Base-by-base conservation (phyloP, 30 jellyfish, hydroid and myxozoan genomes). In the Aurelia sp. region DNA sequence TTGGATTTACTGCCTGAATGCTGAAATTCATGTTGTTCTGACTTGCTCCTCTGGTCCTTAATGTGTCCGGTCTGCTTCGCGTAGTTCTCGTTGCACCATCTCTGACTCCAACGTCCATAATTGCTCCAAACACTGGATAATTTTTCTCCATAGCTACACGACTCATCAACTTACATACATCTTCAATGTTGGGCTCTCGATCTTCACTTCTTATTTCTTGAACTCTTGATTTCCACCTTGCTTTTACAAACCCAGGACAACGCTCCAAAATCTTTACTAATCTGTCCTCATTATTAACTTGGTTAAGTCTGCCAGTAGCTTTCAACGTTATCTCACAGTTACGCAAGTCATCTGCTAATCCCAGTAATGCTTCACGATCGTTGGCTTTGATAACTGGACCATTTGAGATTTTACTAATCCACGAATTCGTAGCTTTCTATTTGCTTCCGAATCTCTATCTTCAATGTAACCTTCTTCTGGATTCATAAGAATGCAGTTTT, bases 381-480 rank as follows among this genome's bases (percentile, higher is more conserved):
- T 59, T 59, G n/a, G 74, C 20, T 51, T 74, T 74, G 51, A 74
- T 50, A 0, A 20, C 0, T 22, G 86, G 67, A 7, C 86, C 86
- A 48, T 74, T 35, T 24, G 78, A n/a, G 55, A 35, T 35, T 35
- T 24, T 66, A n/a, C 38, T 74, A 11, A 51, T 40, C 82, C 82
- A 72, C 38, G 72, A 74, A 74, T 24, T 20, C 5, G 65, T 13
- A 13, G 2, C 65, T 35, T 73, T 73, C 1, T 40, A 73, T 20
- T 22, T 76, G 78, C 71, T 68, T 22, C 92, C 92, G 67, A 67
- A 67, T 69, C 92, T 82, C 70, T 82, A 86, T 20, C 92, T 41
- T 69, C 72, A 8, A 4, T 44, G 58, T 82, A 82, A 16, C 92
- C 92, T 61, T 68, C 78, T 21, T 21, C 78, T 53, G 71, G 78